phyloP scores from a whole-genome alignment of 2,797 vertebrate species.

The Iguana delicatissima region DNA sequence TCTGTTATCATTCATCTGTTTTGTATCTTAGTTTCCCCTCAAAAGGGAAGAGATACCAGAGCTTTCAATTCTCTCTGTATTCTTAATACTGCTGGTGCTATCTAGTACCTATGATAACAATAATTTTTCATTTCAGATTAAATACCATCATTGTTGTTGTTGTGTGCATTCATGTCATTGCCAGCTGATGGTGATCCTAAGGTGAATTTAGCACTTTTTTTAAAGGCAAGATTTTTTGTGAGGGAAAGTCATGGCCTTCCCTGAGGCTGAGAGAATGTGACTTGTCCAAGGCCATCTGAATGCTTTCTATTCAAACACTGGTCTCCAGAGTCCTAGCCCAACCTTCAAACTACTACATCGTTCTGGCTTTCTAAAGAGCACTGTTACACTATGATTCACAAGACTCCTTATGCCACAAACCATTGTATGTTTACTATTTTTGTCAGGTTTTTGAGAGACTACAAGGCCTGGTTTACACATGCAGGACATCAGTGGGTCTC shows the following conservation, averaged over 20 bases:
- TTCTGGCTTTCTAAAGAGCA: too few species aligned
- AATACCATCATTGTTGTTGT: background rate
- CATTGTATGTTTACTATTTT: fast-evolving
- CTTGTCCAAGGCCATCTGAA: too few species aligned
- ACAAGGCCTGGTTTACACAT: background rate
- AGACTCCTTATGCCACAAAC: background rate
- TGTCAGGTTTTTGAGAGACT: background rate
- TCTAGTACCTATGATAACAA: background rate
- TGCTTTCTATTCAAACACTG: too few species aligned
- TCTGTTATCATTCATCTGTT: background rate
- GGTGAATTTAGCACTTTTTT: too few species aligned
- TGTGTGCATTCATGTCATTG: too few species aligned
- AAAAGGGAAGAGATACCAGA: background rate
- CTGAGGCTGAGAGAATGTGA: too few species aligned
- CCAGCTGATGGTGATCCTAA: too few species aligned
- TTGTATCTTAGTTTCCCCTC: slow-evolving; percentile 12
- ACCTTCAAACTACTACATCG: too few species aligned
- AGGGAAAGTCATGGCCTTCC: too few species aligned
- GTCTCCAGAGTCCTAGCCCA: too few species aligned
- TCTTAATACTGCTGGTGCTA: background rate
- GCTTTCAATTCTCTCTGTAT: slow-evolving; percentile 11
- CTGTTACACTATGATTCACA: background rate
- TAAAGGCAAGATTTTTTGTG: too few species aligned
- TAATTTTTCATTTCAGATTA: slow-evolving; percentile 8
- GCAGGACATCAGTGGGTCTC: background rate